Conservation (phyloP, 2,888 invertebrate genomes). For the Octonoba sinensis region DNA sequence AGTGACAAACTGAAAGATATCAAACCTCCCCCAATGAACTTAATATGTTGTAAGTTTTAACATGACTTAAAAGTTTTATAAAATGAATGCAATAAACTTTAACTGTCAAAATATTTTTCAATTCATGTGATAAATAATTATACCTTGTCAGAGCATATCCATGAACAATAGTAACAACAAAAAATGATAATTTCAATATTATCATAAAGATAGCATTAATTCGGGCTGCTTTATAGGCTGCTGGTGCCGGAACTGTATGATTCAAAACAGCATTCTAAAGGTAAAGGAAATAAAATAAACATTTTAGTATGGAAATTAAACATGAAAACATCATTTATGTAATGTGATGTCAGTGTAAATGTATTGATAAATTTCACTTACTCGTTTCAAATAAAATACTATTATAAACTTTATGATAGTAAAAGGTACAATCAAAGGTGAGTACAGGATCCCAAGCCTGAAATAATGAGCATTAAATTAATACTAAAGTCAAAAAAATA, state of each 20-base stretch:
- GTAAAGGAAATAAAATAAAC: slow-evolving; percentile 46
- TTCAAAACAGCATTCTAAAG: slow-evolving; percentile 82
- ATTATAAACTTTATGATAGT: slow-evolving; percentile 81
- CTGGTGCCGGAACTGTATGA: slow-evolving; percentile 81
- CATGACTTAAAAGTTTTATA: no score
- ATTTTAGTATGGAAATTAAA: not conserved
- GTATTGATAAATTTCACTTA: slow-evolving; percentile 53
- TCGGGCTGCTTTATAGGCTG: slow-evolving; percentile 83
- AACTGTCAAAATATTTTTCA: no score
- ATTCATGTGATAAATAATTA: not conserved
- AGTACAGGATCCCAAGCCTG: slow-evolving; percentile 83
- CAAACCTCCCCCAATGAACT: no score
- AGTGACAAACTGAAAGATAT: no score
- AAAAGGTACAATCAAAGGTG: slow-evolving; percentile 83
- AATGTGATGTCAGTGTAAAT: no score
- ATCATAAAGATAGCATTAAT: slow-evolving; percentile 89
- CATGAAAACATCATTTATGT: not conserved
- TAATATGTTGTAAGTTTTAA: no score
- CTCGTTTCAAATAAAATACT: slow-evolving; percentile 83
- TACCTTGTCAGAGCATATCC: slow-evolving; percentile 52
- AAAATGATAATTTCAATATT: slow-evolving; percentile 82
- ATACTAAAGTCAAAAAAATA: not conserved
- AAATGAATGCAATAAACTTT: no score
- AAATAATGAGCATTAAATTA: slow-evolving; percentile 26
- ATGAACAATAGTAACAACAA: slow-evolving; percentile 68